These are phyloP conservation scores for Vandiemenella viatica DNA, from an alignment of 2,888 invertebrate genomes.

Conservation along the genomic window DNA sequence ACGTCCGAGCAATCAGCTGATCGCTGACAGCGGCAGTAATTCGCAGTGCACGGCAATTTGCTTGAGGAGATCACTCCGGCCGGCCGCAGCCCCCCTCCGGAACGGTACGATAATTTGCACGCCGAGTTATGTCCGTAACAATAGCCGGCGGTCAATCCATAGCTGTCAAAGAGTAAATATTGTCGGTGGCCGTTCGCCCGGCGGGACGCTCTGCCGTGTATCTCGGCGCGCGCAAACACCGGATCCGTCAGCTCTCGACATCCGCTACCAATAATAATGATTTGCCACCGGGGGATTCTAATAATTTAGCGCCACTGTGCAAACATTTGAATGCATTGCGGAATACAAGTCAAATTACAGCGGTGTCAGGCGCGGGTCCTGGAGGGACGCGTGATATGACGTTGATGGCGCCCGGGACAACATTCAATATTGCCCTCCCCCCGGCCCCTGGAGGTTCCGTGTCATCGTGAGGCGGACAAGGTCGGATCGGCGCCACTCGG, in stretches of 20 bases:
- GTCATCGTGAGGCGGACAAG: neutral
- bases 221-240: neutral
- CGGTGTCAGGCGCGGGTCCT: conserved; percentile 4
- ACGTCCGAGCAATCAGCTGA: neutral
- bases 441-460: neutral
- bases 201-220: neutral
- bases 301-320: conserved; percentile 9
- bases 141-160: conserved; percentile 1
- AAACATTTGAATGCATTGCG: conserved; percentile 8
- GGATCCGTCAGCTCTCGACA: neutral
- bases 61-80: neutral
- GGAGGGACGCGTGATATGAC: conserved; percentile 7
- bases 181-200: conserved; percentile 1
- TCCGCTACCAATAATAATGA: conserved; percentile 7
- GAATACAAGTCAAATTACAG: conserved; percentile 10
- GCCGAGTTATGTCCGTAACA: neutral
- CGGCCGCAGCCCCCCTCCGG: neutral
- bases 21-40: neutral
- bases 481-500: neutral
- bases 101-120: neutral
- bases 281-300: conserved; percentile 6
- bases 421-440: conserved; percentile 9
- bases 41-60: neutral
- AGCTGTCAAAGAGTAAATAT: conserved; percentile 13
- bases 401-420: conserved; percentile 3